Percentiles rank a stretch among this genome's conserved stretches.
phyloP scores from a whole-genome alignment of 2,888 invertebrate genomes.

The Apamea anceps region DNA sequence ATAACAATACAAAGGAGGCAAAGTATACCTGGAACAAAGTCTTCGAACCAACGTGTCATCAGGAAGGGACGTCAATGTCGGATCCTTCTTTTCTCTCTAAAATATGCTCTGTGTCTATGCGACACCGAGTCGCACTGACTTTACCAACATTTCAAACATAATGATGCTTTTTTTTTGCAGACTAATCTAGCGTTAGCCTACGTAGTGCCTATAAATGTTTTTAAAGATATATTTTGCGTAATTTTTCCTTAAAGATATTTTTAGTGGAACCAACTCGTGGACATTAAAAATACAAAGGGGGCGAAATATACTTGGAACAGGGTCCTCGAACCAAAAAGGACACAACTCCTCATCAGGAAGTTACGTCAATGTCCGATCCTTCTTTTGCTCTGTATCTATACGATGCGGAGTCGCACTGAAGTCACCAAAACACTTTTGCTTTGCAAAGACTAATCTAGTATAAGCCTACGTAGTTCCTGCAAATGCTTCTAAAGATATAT shows the following conservation, averaged over 20 bases:
- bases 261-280: neutral
- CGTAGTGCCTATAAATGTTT: neutral
- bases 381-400: neutral
- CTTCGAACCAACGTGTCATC: neutral
- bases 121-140: neutral
- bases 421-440: neutral
- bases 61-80: constrained; percentile 5
- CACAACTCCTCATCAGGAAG: neutral
- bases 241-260: neutral
- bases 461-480: neutral
- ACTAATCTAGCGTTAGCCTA: too few species aligned
- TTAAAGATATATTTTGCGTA: neutral
- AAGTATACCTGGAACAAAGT: constrained; percentile 3
- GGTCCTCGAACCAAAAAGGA: neutral
- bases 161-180: neutral
- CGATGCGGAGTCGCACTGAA: neutral
- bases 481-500: neutral
- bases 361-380: neutral
- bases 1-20: constrained; percentile 20
- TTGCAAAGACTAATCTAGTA: neutral
- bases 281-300: neutral
- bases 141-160: neutral
- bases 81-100: constrained; percentile 7
- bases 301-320: neutral
- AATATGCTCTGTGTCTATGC: neutral